Evolutionary conservation across 2,888 invertebrate species (phyloP), one percentile per base, ranked within the genome.

Genomic region (Platycheirus rosarum): DNA sequence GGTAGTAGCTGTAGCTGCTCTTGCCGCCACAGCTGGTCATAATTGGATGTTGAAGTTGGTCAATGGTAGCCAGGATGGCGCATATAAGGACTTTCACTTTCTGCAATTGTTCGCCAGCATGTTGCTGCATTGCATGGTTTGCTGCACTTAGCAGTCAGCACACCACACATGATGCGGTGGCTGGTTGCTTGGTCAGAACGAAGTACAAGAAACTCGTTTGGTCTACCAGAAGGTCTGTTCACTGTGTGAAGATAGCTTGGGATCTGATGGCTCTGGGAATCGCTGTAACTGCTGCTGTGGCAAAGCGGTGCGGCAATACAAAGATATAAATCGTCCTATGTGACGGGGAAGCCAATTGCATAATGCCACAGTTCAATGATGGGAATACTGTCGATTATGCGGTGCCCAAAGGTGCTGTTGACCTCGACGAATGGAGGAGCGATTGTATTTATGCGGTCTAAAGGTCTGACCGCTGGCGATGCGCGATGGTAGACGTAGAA

Each of bases 11-110:
- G 20, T 9, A 20, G 48, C 23, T 48, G 26, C 48, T 4, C 18
- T 14, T 32, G 18, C 20, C 20, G n/a, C 40, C 55, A 55, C 77
- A 73, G 73, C 78, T 80, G 80, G 75, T n/a, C n/a, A 75, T 80
- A 80, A 80, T 80, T 80, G 76, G 70, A 80, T 60, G 69, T 49
- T 70, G 42, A 66, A 76, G 76, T 76, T 80, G 70, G 80, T 76
- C 70, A 80, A 60, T 76, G 80, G 80, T 62, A 80, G 80, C 80
- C 80, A 76, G 80, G 80, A 80, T 80, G 76, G 80, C 80, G 80
- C 80, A 80, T 44, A 80, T 40, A 80, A 76, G 80, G 80, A 80
- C 80, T 80, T 80, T 80, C 80, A 80, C 80, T 80, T 80, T 80
- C 80, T 11, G 80, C 80, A 70, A 76, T 80, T 80, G 80, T 80